Evolutionary conservation across 2,113 vertebrate genomes (phyloP).

Genomic region (Phrynosoma blainvillii): DNA sequence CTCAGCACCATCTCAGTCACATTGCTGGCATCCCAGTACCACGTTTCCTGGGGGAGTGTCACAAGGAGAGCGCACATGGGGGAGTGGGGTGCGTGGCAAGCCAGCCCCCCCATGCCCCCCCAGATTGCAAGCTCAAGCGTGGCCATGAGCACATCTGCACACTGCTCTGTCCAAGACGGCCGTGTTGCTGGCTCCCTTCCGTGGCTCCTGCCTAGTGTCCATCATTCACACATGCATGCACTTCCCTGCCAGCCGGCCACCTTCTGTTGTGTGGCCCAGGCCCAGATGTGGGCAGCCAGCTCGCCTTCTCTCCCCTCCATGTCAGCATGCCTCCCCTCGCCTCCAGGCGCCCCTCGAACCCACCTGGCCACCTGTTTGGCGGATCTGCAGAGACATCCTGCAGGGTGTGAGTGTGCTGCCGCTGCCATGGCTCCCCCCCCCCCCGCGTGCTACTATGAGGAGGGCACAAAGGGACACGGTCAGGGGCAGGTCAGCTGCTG

Average conservation of each 20-base stretch:
- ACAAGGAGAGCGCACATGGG: background rate
- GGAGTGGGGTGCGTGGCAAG: background rate
- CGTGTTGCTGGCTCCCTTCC: background rate
- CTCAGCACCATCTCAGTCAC: slow-evolving; percentile 92
- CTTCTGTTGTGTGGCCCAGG: slow-evolving; percentile 88
- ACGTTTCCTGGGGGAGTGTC: slow-evolving; percentile 87
- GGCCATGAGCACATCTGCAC: too few species aligned
- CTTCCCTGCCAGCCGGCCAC: slow-evolving; percentile 56
- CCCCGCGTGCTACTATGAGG: background rate
- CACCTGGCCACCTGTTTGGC: slow-evolving; percentile 82
- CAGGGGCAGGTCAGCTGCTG: background rate
- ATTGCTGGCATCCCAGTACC: slow-evolving; percentile 97
- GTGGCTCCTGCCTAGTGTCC: too few species aligned
- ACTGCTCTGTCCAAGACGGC: background rate
- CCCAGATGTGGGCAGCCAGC: slow-evolving; percentile 90
- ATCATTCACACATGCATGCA: too few species aligned
- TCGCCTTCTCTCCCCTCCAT: slow-evolving; percentile 88
- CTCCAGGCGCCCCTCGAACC: slow-evolving; percentile 86
- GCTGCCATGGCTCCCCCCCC: fast-evolving
- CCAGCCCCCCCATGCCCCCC: background rate
- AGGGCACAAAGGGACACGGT: background rate
- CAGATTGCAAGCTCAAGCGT: background rate
- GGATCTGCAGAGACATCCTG: slow-evolving; percentile 82
- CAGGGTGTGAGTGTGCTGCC: slow-evolving; percentile 68
- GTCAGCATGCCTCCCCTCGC: slow-evolving; percentile 87